A percentile compares a stretch with the other conserved stretches of the same genome.
Conservation (phyloP, 2,797 vertebrate genomes). For the Acanthiza pusilla region DNA sequence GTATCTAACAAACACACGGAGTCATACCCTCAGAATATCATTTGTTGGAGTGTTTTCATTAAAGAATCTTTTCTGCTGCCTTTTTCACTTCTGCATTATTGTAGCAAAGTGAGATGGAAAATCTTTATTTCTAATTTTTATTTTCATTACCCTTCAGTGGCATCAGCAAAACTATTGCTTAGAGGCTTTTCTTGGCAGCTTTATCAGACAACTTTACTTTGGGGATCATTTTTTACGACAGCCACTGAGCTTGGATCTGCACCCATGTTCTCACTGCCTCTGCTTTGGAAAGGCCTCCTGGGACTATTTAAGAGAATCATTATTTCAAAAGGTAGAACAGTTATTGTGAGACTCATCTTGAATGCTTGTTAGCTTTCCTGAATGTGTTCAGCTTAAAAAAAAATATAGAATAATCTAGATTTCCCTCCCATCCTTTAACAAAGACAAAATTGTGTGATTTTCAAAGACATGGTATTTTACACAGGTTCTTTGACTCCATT, state of each 20-base stretch:
- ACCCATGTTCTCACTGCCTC: neutral
- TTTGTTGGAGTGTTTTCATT: neutral
- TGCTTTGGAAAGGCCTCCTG: neutral
- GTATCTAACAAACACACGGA: neutral
- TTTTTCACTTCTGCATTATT: neutral
- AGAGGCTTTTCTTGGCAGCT: neutral
- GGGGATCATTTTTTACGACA: neutral
- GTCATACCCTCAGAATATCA: neutral
- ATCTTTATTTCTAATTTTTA: conserved; percentile 18
- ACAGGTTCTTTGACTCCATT: neutral
- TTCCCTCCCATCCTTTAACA: neutral
- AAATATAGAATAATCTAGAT: neutral
- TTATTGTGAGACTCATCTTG: neutral
- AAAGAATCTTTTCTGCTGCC: neutral
- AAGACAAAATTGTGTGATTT: neutral
- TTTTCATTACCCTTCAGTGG: neutral
- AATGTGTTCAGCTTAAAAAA: neutral
- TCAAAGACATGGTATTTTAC: neutral
- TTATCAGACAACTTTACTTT: neutral
- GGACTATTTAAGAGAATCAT: neutral
- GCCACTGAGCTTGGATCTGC: neutral
- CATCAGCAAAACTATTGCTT: neutral
- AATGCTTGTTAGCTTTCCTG: neutral
- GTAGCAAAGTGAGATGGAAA: neutral
- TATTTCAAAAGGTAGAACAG: neutral